Conservation (phyloP, 2,113 vertebrate genomes). For the Reinhardtius hippoglossoides region DNA sequence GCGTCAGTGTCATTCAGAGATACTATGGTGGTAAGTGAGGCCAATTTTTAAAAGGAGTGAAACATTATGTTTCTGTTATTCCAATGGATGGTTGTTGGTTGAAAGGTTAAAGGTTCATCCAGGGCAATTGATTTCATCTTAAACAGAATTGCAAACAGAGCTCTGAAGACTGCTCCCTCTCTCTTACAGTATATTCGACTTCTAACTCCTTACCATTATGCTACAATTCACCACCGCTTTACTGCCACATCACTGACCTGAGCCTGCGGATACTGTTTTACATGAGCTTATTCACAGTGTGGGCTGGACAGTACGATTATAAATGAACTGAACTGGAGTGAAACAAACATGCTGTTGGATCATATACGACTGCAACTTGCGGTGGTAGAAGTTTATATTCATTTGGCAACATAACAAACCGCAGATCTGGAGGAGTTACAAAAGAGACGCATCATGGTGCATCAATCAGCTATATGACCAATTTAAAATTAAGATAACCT, state of each 20-base stretch:
- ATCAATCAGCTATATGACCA: neutral
- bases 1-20: slow-evolving; percentile 11
- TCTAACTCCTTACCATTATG: slow-evolving; percentile 41
- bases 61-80: neutral
- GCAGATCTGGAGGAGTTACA: neutral
- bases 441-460: neutral
- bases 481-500: slow-evolving; percentile 79
- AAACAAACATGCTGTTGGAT: slow-evolving; percentile 50
- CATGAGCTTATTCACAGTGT: slow-evolving; percentile 42
- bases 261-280: slow-evolving; percentile 57
- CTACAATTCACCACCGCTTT: slow-evolving; percentile 55
- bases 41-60: neutral
- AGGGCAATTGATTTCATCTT: neutral
- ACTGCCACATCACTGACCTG: slow-evolving; percentile 58
- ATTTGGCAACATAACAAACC: neutral
- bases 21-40: neutral
- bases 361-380: neutral
- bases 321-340: slow-evolving; percentile 62
- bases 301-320: slow-evolving; percentile 50
- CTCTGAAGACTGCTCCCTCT: slow-evolving; percentile 21
- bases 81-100: neutral
- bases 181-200: neutral
- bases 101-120: slow-evolving; percentile 11
- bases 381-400: slow-evolving; percentile 11
- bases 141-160: slow-evolving; percentile 24